A percentile compares a stretch with the other conserved stretches of the same genome.
These are phyloP conservation scores for Atta texana DNA, from an alignment of 1,140 invertebrate genomes.

Conservation along the genomic window DNA sequence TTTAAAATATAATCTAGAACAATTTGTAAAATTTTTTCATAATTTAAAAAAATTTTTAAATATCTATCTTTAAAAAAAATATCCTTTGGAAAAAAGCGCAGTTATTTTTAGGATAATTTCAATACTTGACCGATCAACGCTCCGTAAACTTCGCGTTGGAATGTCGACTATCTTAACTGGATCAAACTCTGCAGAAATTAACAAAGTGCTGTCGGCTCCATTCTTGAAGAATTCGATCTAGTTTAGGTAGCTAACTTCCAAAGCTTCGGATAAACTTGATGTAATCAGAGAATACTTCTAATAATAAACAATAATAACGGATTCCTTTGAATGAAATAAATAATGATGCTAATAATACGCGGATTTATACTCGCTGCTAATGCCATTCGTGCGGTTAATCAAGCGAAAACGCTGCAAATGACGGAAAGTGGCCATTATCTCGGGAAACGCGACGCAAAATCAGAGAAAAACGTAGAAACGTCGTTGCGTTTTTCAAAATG, in stretches of 20 bases:
- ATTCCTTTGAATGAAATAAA: constrained; percentile 8
- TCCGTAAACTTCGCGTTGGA: constrained; percentile 39
- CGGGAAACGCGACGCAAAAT: constrained; percentile 13
- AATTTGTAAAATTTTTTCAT: too few species aligned
- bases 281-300: constrained; percentile 28
- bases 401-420: neutral
- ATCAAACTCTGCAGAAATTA: constrained; percentile 52
- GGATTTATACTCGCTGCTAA: neutral
- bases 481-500: constrained; percentile 51
- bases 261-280: constrained; percentile 41
- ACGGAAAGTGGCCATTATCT: constrained; percentile 43
- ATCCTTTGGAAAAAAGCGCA: neutral
- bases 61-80: neutral
- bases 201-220: constrained; percentile 40
- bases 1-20: too few species aligned
- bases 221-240: constrained; percentile 54
- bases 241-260: constrained; percentile 28
- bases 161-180: constrained; percentile 53
- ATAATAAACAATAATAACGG: constrained; percentile 43
- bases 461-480: constrained; percentile 22
- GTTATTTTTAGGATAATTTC: constrained; percentile 32
- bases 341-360: constrained; percentile 22
- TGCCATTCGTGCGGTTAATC: constrained; percentile 7
- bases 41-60: too few species aligned
- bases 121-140: constrained; percentile 44